Evolutionary conservation across 2,797 vertebrate genomes (phyloP), one percentile per base, ranked within the genome.

Genomic region (Loriculus beryllinus): DNA sequence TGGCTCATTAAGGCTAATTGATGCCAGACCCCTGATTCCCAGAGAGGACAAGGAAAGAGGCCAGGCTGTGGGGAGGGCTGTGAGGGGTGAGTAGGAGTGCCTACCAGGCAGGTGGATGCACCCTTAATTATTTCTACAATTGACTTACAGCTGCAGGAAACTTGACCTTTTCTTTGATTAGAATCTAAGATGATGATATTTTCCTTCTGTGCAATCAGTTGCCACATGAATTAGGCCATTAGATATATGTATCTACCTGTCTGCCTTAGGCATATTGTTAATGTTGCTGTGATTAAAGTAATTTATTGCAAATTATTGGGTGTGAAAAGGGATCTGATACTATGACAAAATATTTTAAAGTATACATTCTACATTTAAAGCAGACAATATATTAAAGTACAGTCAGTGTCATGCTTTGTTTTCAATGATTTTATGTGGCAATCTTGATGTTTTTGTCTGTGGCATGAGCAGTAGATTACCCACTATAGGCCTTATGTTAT

Each of bases 1-100:
- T 76, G 96, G 57, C 94, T 97, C 95, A 95, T 98, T 89, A 97
- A 82, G 80, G 82, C 92, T 97, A 97, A 98, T 96, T 97, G 96
- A 94, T 81, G 81, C 83, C 70, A 92, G 54, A 47, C 84, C 59
- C 76, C 91, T 85, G 88, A 90, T 95, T 92, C 67, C 64, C 96
- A 80, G 26, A 1, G 76, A 87, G 79, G 83, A 80, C 26, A 7
- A 49, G 79, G 59, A 82, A 63, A 49, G 65, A n/a, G 88, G 49
- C 33, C 29, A 39, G 84, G 88, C 62, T 70, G 33, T 2, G 4
- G 64, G 59, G 88, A 79, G 70, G 52, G 74, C 45, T 57, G 57
- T 59, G 54, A 7, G 59, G 63, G 57, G 69, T 3, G 26, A 75
- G 63, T 67, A 43, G 92, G 37, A 92, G 54, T 0, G 0, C 80